These are phyloP conservation scores for Sesia apiformis DNA, from an alignment of 2,888 invertebrate genomes.

Conservation along the genomic window DNA sequence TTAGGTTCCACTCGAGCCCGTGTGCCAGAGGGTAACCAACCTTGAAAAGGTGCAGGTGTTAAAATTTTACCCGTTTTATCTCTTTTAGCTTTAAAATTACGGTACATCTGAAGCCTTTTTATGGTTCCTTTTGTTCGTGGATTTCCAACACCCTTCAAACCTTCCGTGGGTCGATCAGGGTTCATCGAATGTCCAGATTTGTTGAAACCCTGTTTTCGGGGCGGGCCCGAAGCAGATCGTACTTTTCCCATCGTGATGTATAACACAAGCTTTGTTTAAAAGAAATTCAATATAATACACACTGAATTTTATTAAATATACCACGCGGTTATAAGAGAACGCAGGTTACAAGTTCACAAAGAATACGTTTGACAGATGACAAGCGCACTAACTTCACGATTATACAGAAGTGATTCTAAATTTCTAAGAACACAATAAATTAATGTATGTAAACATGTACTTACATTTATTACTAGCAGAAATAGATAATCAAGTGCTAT, in stretches of 20 bases:
- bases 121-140: constrained; percentile 94
- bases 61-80: constrained; percentile 92
- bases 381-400: too few relatives aligned
- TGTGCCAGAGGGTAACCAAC: constrained; percentile 89
- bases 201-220: constrained; percentile 89
- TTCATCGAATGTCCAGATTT: constrained; percentile 95
- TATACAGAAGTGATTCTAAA: too few relatives aligned
- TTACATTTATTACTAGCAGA: too few relatives aligned
- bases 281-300: background rate
- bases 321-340: background rate
- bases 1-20: constrained; percentile 97
- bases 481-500: too few relatives aligned
- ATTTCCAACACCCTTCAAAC: constrained; percentile 88
- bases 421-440: too few relatives aligned
- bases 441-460: too few relatives aligned
- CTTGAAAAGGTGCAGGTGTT: constrained; percentile 97
- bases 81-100: constrained; percentile 96
- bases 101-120: constrained; percentile 97
- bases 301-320: background rate
- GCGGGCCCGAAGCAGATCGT: constrained; percentile 80
- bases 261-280: too few relatives aligned
- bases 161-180: constrained; percentile 87
- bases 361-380: background rate
- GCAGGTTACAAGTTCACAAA: background rate
- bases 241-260: constrained; percentile 82